A percentile compares a stretch with the other conserved stretches of the same genome.
These are phyloP conservation scores for Hydrozoanthus tunicans DNA, from an alignment of 64 coral and sea anemone genomes.

Conservation along the genomic window DNA sequence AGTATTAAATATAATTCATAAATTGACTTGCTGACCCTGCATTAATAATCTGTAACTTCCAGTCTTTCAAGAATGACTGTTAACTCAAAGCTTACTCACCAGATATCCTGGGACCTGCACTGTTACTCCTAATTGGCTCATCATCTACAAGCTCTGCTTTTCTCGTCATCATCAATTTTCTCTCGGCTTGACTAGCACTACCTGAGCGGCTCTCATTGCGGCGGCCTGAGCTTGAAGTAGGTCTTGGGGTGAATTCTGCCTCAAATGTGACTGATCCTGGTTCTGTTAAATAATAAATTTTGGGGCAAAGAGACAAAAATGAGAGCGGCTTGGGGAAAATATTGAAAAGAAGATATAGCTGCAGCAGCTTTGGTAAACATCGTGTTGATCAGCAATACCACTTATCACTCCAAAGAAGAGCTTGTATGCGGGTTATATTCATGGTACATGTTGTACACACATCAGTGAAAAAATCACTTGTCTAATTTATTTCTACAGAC, in stretches of 20 bases:
- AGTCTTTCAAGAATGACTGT: not conserved
- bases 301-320: too few relatives aligned
- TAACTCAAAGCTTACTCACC: not conserved
- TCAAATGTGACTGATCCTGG: conserved; percentile 50
- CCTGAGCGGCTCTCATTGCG: not conserved
- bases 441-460: too few relatives aligned
- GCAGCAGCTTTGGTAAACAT: too few relatives aligned
- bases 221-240: conserved; percentile 1
- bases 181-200: conserved; percentile 30
- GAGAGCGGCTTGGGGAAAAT: too few relatives aligned
- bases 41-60: not conserved
- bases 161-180: conserved; percentile 35
- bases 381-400: too few relatives aligned
- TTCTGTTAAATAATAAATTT: not conserved
- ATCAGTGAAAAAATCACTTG: too few relatives aligned
- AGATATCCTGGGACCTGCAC: conserved; percentile 18
- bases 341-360: too few relatives aligned
- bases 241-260: not conserved
- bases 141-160: conserved; percentile 36
- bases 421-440: too few relatives aligned
- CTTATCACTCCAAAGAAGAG: too few relatives aligned
- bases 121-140: conserved; percentile 20
- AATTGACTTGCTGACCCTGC: too few relatives aligned
- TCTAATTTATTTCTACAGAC: too few relatives aligned
- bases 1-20: too few relatives aligned